Evolutionary conservation across 1,140 invertebrate species (phyloP), one percentile per base, ranked within the genome.

Genomic region (Armadillidium nasatum): DNA sequence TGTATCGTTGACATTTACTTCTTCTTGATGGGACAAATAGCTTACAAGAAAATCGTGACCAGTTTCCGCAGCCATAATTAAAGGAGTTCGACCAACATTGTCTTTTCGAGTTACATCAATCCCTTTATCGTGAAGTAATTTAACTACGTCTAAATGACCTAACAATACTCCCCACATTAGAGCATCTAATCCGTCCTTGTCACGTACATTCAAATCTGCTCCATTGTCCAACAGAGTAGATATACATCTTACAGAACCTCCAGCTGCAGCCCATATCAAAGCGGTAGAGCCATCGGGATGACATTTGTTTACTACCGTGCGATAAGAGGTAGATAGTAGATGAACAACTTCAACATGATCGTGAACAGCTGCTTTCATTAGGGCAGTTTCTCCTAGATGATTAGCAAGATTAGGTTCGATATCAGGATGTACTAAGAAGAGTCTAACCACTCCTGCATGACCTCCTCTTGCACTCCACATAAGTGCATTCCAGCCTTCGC

Each of bases 401-500:
- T 83, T 82, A 45, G 79, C 46, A 6, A 83, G 75, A 74, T 82
- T 80, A 19, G 80, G 76, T 44, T 83, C 80, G 6, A 80, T 76
- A 50, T 79, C 75, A 0, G 80, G 79, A 76, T 79, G 71, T 0
- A 81, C 79, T 43, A 83, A 60, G 23, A 83, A 78, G n/a, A 82
- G 72, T 23, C 78, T 50, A 9, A 83, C 82, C 68, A 84, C 81
- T 50, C 82, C 81, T 21, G 68, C 70, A 70, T 83, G 60, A 10
- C 84, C 83, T 71, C 82, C 82, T 46, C 82, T 80, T 11, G 83
- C 72, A 9, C 83, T 83, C 74, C 83, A 81, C 54, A 83, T 76
- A 13, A 85, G 78, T 7, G 84, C 82, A 15, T 82, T 82, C 70
- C 82, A 82, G n/a, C 82, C 82, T 43, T 82, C 81, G n/a, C 81